These are phyloP conservation scores for Helogale parvula DNA, from an alignment of 2,113 vertebrate species.

Conservation along the genomic window DNA sequence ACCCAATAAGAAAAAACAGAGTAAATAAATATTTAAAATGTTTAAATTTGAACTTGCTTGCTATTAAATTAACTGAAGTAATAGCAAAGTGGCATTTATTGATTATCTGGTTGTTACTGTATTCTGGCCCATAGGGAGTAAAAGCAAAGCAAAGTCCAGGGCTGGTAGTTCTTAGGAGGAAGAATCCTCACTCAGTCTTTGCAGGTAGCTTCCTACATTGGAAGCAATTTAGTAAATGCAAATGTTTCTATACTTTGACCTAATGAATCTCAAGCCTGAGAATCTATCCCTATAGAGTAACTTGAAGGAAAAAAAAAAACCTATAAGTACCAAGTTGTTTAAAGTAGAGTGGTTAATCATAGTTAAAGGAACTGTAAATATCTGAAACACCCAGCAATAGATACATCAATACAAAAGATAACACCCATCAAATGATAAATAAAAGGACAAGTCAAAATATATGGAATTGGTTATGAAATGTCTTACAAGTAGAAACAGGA, in stretches of 20 bases:
- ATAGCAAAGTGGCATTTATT: background rate
- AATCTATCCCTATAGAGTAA: constrained; percentile 32
- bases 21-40: background rate
- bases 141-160: background rate
- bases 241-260: background rate
- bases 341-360: background rate
- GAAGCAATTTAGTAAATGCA: background rate
- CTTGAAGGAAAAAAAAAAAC: background rate
- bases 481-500: background rate
- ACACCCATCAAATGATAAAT: background rate
- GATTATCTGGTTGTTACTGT: background rate
- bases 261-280: background rate
- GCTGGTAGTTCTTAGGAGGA: background rate
- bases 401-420: background rate
- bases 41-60: background rate
- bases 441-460: background rate
- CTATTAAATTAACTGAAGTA: constrained; percentile 43
- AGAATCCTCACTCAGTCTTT: background rate
- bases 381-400: background rate
- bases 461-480: background rate
- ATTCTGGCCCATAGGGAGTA: background rate
- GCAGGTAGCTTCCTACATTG: background rate
- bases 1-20: background rate
- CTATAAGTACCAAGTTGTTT: constrained; percentile 33
- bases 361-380: constrained; percentile 9